phyloP scores from a whole-genome alignment of 2,113 vertebrate genomes.

The Mirza zaza region DNA sequence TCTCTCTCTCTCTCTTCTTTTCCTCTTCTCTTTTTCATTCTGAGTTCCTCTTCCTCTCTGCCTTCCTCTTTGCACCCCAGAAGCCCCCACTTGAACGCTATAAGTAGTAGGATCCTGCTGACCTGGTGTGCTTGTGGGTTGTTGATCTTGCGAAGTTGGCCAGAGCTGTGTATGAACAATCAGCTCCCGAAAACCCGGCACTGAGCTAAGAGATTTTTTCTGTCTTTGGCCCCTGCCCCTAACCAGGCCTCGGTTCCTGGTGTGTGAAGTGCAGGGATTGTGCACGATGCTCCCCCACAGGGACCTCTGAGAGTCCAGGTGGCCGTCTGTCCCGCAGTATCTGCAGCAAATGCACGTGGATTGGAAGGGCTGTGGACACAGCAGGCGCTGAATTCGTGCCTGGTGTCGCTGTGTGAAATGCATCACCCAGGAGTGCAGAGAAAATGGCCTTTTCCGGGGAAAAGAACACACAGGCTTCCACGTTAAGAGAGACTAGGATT shows the following conservation, averaged over 20 bases:
- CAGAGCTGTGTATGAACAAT: background rate
- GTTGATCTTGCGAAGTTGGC: background rate
- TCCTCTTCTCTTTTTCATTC: background rate
- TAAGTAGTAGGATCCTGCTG: background rate
- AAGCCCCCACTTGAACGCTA: background rate
- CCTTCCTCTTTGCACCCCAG: background rate
- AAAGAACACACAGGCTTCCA: background rate
- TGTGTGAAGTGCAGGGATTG: too few species aligned
- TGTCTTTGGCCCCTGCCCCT: fast-evolving
- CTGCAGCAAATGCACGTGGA: fast-evolving
- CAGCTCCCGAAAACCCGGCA: background rate
- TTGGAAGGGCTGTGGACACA: background rate
- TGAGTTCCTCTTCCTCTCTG: background rate
- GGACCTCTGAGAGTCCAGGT: background rate
- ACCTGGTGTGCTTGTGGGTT: too few species aligned
- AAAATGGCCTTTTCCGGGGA: background rate
- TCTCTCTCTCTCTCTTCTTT: background rate
- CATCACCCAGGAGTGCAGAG: background rate
- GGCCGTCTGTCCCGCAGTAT: background rate
- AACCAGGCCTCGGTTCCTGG: background rate
- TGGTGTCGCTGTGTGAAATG: fast-evolving
- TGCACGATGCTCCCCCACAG: fast-evolving
- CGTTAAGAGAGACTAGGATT: background rate
- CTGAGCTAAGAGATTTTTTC: background rate
- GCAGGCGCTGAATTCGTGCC: background rate